These are phyloP conservation scores for Takifugu ocellatus DNA, from an alignment of 2,797 vertebrate species.

Conservation along the genomic window DNA sequence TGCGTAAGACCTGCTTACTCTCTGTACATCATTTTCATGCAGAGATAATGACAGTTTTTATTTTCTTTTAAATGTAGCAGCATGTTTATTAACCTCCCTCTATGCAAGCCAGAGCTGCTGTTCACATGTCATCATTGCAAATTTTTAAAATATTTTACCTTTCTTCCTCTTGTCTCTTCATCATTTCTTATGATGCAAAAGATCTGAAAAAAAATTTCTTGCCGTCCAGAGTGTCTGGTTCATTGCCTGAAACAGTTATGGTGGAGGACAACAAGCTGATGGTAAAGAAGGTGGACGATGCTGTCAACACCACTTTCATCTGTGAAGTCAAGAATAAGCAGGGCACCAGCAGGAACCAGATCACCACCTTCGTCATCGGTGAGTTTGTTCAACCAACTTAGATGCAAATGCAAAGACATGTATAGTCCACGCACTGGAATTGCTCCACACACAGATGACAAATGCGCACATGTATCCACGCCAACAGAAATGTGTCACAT, in stretches of 20 bases:
- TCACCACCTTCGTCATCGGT: constrained; percentile 80
- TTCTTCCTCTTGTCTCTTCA: not conserved
- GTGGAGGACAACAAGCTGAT: constrained; percentile 68
- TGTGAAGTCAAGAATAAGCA: constrained; percentile 83
- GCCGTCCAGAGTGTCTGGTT: constrained; percentile 65
- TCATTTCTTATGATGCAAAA: not conserved
- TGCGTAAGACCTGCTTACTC: constrained; percentile 71
- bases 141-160: not conserved
- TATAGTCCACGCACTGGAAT: not conserved
- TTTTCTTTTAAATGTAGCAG: not conserved
- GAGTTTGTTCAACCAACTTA: constrained; percentile 45
- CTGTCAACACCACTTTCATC: constrained; percentile 85
- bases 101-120: constrained; percentile 6
- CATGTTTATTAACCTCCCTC: not conserved
- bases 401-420: not conserved
- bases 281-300: constrained; percentile 79
- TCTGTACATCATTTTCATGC: not conserved
- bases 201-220: not conserved
- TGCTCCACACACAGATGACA: constrained; percentile 10
- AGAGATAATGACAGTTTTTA: not conserved
- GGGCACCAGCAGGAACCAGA: constrained; percentile 72
- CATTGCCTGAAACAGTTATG: constrained; percentile 73
- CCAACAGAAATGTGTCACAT: constrained; percentile 17
- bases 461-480: constrained; percentile 1
- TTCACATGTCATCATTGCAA: constrained; percentile 24